Conservation (phyloP, 2,797 vertebrate species). For the Diplodus puntazzo region DNA sequence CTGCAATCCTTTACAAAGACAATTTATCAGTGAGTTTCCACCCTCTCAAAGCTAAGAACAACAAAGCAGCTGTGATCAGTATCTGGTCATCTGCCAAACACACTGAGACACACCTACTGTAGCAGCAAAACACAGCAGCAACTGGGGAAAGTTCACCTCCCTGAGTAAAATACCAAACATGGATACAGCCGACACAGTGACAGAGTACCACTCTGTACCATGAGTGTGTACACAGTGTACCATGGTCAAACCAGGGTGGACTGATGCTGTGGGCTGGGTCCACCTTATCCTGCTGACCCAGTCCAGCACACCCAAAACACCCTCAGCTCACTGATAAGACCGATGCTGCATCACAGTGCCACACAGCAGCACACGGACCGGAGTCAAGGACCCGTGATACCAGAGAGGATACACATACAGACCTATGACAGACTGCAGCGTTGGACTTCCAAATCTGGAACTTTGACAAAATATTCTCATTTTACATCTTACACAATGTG, state of each 20-base stretch:
- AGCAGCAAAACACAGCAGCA: neutral
- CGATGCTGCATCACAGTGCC: neutral
- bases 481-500: neutral
- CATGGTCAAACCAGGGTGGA: constrained; percentile 5
- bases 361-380: neutral
- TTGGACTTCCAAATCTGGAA: neutral
- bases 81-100: constrained; percentile 22
- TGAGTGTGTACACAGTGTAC: neutral
- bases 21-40: neutral
- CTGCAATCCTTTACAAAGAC: neutral
- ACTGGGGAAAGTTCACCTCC: neutral
- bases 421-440: neutral
- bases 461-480: neutral
- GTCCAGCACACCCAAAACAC: constrained; percentile 50
- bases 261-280: constrained; percentile 42
- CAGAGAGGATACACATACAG: neutral
- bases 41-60: neutral
- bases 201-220: no score
- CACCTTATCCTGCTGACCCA: constrained; percentile 70
- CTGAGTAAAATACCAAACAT: neutral
- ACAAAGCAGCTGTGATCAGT: constrained; percentile 1
- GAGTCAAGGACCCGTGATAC: neutral
- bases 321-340: constrained; percentile 68
- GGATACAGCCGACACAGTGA: neutral
- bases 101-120: constrained; percentile 18